phyloP scores from a whole-genome alignment of 2,888 invertebrate species.

The Melanchra persicariae region DNA sequence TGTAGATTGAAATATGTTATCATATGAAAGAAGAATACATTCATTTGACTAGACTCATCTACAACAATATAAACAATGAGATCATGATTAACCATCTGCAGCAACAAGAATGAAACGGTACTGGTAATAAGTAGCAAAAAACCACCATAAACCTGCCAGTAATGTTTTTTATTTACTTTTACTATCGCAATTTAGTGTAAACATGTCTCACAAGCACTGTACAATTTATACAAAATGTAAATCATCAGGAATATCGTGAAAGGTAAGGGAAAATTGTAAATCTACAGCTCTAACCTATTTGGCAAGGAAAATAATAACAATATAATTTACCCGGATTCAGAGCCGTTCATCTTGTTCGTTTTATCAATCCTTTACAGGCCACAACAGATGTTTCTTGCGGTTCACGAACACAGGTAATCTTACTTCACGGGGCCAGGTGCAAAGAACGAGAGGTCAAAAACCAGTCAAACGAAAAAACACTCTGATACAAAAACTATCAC shows the following conservation, averaged over 20 bases:
- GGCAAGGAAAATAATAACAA: constrained; percentile 75
- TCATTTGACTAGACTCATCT: constrained; percentile 20
- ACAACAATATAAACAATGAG: constrained; percentile 51
- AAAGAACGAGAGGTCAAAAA: constrained; percentile 73
- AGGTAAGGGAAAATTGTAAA: too few relatives aligned
- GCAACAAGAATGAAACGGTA: constrained; percentile 27
- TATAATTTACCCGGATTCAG: constrained; percentile 94
- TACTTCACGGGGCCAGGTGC: constrained; percentile 79
- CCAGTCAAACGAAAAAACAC: constrained; percentile 76
- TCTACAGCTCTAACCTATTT: constrained; percentile 36
- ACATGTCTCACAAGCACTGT: constrained; percentile 10
- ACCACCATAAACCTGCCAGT: constrained; percentile 15
- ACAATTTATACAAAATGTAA: constrained; percentile 17
- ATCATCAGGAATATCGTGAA: constrained; percentile 13
- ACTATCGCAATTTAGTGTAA: constrained; percentile 20
- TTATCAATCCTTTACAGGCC: constrained; percentile 67
- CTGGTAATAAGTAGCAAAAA: constrained; percentile 1
- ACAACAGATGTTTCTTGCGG: constrained; percentile 73
- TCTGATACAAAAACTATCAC: constrained; percentile 77
- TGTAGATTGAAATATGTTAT: not conserved
- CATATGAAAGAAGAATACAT: not conserved
- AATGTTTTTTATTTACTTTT: constrained; percentile 9
- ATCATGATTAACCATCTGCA: constrained; percentile 34
- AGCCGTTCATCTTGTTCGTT: constrained; percentile 92
- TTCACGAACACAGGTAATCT: constrained; percentile 75